Conservation (phyloP, 2,888 invertebrate genomes). For the Antheraea yamamai region DNA sequence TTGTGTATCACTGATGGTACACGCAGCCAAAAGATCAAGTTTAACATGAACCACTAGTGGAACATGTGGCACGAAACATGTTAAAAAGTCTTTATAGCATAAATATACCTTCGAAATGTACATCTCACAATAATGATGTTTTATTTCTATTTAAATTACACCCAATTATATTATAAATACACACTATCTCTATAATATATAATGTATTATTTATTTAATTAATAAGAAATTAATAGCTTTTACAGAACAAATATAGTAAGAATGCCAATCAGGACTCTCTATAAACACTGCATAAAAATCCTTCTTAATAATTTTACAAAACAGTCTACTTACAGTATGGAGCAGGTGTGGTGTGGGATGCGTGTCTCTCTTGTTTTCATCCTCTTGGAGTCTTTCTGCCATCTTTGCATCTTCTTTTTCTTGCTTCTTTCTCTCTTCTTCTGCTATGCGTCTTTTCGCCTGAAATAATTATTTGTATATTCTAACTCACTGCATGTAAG, state of each 20-base stretch:
- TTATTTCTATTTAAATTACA: too few species aligned
- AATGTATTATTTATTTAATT: too few species aligned
- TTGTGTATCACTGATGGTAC: too few species aligned
- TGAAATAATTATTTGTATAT: constrained; percentile 32
- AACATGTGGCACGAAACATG: too few species aligned
- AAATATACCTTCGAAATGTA: neutral
- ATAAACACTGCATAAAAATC: neutral
- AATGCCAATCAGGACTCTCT: neutral
- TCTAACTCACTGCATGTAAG: neutral
- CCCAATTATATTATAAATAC: too few species aligned
- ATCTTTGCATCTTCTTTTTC: constrained; percentile 76
- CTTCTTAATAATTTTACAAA: neutral
- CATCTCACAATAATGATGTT: too few species aligned
- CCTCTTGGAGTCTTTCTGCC: constrained; percentile 69
- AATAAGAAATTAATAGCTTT: too few species aligned
- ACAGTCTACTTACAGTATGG: constrained; percentile 51
- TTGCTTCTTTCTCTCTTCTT: constrained; percentile 69
- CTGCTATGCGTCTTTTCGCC: constrained; percentile 64
- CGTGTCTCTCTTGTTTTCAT: constrained; percentile 65
- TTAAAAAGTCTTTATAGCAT: too few species aligned
- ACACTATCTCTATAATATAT: too few species aligned
- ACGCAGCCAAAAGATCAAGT: too few species aligned
- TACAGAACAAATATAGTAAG: neutral
- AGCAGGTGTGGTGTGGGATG: constrained; percentile 57
- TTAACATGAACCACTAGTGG: too few species aligned